Conservation (phyloP, 2,113 vertebrate genomes). For the Carlito syrichta region DNA sequence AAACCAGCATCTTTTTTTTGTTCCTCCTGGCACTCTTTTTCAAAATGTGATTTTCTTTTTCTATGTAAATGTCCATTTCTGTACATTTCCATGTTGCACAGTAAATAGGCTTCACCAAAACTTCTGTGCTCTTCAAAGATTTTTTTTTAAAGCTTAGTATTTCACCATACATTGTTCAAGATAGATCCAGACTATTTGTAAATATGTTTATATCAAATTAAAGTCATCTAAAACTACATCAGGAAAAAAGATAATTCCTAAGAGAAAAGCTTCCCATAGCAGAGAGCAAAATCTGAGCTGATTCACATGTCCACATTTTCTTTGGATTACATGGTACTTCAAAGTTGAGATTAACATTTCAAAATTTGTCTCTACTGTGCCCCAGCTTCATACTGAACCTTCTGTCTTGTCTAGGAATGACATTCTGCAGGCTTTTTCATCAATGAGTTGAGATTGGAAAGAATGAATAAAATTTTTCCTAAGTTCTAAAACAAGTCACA, state of each 20-base stretch:
- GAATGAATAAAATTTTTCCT: constrained; percentile 14
- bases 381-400: background rate
- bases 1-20: background rate
- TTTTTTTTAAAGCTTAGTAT: constrained; percentile 1
- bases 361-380: background rate
- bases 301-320: background rate
- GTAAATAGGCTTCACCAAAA: background rate
- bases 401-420: background rate
- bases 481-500: background rate
- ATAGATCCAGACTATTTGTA: background rate
- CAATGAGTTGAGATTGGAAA: background rate
- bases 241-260: background rate
- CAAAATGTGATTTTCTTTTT: background rate
- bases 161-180: background rate
- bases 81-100: background rate
- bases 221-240: background rate
- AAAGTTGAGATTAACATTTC: background rate
- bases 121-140: background rate
- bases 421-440: background rate
- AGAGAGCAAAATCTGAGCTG: background rate
- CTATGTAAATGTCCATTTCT: background rate
- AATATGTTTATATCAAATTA: background rate
- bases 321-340: background rate
- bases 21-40: background rate
- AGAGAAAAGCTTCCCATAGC: background rate